These are phyloP conservation scores for Poecilia picta DNA, from an alignment of 2,797 vertebrate species.

Conservation along the genomic window DNA sequence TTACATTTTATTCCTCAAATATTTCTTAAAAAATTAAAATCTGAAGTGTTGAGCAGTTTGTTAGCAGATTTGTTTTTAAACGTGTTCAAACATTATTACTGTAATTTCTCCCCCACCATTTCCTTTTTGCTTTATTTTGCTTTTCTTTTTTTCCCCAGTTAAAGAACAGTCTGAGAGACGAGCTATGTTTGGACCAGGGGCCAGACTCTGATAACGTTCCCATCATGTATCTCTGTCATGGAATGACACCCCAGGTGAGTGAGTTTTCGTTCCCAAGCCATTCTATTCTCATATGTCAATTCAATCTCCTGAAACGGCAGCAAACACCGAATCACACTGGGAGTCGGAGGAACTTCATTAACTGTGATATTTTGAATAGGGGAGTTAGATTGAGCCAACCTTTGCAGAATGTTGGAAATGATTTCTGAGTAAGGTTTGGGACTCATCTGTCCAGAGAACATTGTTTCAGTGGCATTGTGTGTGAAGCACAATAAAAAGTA, in stretches of 20 bases:
- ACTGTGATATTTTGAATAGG: conserved; percentile 35
- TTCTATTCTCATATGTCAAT: not conserved
- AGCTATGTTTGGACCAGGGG: conserved; percentile 96
- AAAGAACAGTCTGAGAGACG: conserved; percentile 91
- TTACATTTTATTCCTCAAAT: not conserved
- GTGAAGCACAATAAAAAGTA: not conserved
- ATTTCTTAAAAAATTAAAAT: not conserved
- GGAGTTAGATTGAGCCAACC: conserved; percentile 2
- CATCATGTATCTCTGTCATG: conserved; percentile 95
- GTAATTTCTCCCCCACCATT: too few species aligned
- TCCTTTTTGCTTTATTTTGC: not conserved
- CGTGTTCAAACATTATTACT: not conserved
- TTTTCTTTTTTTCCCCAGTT: conserved; percentile 76
- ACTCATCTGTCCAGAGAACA: not conserved
- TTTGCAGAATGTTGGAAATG: conserved; percentile 5
- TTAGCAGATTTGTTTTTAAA: not conserved
- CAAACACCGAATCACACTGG: not conserved
- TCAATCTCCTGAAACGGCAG: not conserved
- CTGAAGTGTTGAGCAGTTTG: not conserved
- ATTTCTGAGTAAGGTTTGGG: not conserved
- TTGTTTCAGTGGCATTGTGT: too few species aligned
- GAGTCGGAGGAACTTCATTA: not conserved
- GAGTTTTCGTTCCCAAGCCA: not conserved
- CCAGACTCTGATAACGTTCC: conserved; percentile 93
- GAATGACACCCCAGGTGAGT: conserved; percentile 96